Conservation (phyloP, 2,113 vertebrate genomes). For the Sapajus apella region DNA sequence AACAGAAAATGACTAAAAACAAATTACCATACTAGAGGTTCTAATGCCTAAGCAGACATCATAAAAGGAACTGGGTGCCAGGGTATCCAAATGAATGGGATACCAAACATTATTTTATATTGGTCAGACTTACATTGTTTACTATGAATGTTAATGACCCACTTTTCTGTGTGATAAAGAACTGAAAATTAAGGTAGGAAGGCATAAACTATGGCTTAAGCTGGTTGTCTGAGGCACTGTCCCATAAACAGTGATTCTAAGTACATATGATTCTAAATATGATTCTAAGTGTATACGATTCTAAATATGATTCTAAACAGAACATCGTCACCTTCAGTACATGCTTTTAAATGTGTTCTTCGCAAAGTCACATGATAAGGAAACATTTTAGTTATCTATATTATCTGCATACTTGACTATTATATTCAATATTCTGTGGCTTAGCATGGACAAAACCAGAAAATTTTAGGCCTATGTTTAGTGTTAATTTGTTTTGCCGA, state of each 20-base stretch:
- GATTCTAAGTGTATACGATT: neutral
- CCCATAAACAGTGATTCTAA: too few species aligned
- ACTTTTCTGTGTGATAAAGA: neutral
- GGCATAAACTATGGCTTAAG: neutral
- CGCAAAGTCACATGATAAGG: neutral
- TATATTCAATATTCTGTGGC: neutral
- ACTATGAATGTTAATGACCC: neutral
- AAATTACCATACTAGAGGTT: neutral
- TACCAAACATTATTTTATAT: neutral
- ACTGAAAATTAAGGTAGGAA: neutral
- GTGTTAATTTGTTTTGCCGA: neutral
- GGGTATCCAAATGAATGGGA: rapidly evolving
- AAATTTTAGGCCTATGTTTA: neutral
- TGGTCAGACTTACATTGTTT: neutral
- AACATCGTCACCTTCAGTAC: neutral
- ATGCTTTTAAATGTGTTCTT: neutral
- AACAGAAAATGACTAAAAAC: neutral
- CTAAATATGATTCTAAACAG: neutral
- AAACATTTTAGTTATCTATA: neutral
- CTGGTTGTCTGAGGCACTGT: neutral
- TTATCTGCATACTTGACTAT: neutral
- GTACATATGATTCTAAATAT: neutral
- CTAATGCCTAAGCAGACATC: neutral
- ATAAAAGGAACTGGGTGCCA: neutral
- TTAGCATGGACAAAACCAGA: neutral